Conservation (phyloP, 1,140 invertebrate species). For the Trinorchestia longiramus region DNA sequence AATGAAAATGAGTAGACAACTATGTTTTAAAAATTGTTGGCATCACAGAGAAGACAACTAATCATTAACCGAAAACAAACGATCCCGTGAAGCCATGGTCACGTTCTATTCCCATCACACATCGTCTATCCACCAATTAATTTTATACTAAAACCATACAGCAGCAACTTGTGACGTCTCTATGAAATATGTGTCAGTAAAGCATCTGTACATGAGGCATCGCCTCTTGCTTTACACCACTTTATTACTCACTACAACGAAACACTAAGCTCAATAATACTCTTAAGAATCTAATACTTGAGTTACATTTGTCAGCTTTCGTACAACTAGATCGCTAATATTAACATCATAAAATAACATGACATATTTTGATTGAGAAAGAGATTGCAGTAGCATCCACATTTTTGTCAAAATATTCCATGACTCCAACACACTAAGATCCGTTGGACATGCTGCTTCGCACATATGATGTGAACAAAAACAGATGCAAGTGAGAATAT, state of each 20-base stretch:
- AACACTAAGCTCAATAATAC: slow-evolving; percentile 20
- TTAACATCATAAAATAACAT: neutral
- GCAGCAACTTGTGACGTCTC: neutral
- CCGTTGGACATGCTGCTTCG: neutral
- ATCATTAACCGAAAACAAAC: neutral
- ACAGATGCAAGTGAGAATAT: neutral
- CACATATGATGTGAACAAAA: neutral
- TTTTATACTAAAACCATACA: neutral
- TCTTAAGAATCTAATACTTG: slow-evolving; percentile 23
- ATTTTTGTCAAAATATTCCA: neutral
- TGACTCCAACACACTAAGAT: neutral
- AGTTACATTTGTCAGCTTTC: slow-evolving; percentile 3
- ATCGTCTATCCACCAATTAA: neutral
- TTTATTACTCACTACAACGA: neutral
- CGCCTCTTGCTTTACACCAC: neutral
- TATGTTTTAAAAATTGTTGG: neutral
- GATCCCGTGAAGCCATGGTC: neutral
- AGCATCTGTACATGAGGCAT: neutral
- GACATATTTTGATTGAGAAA: neutral
- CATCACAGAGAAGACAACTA: neutral
- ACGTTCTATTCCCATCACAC: neutral
- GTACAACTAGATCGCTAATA: neutral
- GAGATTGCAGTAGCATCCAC: neutral
- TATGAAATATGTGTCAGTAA: neutral
- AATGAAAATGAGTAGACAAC: no score